phyloP scores from a whole-genome alignment of 2,797 vertebrate genomes.

The Myotis planiceps region DNA sequence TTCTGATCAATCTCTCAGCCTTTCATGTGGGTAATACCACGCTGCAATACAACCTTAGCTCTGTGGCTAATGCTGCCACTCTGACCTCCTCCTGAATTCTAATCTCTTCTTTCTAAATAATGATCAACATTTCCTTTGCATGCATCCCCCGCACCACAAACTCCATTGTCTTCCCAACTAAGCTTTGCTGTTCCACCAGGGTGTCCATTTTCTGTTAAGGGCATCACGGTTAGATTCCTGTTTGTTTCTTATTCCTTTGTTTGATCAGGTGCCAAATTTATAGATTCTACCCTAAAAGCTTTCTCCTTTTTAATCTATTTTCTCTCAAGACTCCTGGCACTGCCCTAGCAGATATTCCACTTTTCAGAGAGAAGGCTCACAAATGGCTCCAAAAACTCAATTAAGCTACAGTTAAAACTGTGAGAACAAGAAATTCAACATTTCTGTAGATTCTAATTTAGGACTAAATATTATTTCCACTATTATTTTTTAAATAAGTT shows the following conservation, averaged over 20 bases:
- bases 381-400: not conserved
- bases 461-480: not conserved
- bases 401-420: conserved; percentile 3
- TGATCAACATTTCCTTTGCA: not conserved
- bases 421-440: conserved; percentile 23
- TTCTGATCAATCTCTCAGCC: not conserved
- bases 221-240: not conserved
- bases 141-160: not conserved
- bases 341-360: not conserved
- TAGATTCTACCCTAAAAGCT: not conserved
- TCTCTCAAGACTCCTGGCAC: not conserved
- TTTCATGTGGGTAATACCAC: not conserved
- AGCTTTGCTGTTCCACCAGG: not conserved
- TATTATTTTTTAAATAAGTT: conserved; percentile 31
- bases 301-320: not conserved
- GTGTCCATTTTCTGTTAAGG: not conserved
- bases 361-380: conserved; percentile 4
- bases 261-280: not conserved
- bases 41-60: not conserved
- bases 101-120: not conserved
- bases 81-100: not conserved
- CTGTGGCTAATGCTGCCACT: not conserved
- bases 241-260: not conserved
- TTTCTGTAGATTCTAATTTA: conserved; percentile 17
- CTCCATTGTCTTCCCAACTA: not conserved